These are phyloP conservation scores for Psittacus erithacus DNA, from an alignment of 2,113 vertebrate species.

Conservation along the genomic window DNA sequence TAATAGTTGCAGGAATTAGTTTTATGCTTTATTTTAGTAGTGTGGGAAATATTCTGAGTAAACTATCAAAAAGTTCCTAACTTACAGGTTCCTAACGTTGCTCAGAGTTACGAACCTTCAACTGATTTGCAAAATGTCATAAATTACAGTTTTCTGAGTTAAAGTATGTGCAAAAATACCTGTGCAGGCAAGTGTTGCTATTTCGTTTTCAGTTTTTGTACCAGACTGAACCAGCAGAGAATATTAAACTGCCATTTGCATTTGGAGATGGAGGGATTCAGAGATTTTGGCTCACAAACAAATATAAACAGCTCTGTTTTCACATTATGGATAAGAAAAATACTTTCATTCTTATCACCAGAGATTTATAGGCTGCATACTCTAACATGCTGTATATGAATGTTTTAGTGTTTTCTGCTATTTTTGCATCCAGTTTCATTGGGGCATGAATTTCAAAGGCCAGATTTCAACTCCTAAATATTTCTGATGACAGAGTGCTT, in stretches of 20 bases:
- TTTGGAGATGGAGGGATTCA: not conserved
- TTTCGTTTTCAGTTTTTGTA: not conserved
- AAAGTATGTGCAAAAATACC: not conserved
- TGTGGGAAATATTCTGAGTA: not conserved
- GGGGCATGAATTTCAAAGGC: not conserved
- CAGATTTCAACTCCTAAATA: not conserved
- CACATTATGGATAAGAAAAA: not conserved
- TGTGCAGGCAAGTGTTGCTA: not conserved
- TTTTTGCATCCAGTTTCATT: not conserved
- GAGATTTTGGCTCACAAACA: not conserved
- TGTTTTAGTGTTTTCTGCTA: not conserved
- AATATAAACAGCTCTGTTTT: not conserved
- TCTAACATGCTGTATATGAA: not conserved
- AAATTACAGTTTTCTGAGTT: constrained; percentile 1
- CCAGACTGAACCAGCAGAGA: not conserved
- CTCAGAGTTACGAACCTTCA: not conserved
- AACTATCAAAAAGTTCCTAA: not conserved
- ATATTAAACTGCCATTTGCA: not conserved
- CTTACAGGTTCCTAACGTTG: not conserved
- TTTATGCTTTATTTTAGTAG: not conserved
- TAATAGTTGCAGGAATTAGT: not conserved
- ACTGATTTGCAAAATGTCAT: not conserved
- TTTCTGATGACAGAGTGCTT: not conserved
- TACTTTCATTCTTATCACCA: not conserved
- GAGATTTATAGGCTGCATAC: not conserved